Conservation (phyloP, 2,113 vertebrate genomes). For the Nannospalax galili region DNA sequence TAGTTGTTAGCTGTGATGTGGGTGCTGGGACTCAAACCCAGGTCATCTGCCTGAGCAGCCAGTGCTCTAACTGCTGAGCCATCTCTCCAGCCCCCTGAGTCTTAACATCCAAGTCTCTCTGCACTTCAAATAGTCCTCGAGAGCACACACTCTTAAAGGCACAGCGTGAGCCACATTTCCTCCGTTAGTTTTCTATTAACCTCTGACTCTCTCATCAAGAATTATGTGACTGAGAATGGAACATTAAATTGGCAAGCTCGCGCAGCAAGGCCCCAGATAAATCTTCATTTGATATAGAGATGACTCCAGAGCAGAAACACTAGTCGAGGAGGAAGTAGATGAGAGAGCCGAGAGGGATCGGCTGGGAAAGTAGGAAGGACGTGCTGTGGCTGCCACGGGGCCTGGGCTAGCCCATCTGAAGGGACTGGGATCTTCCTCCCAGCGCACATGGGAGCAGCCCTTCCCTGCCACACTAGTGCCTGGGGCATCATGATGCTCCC, state of each 20-base stretch:
- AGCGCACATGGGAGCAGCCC: not conserved
- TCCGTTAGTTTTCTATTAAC: slow-evolving; percentile 62
- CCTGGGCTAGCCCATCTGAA: not conserved
- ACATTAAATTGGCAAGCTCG: slow-evolving; percentile 50
- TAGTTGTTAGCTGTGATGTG: too few relatives aligned
- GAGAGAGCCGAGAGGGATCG: not conserved
- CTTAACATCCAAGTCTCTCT: too few relatives aligned
- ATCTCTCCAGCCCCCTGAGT: too few relatives aligned
- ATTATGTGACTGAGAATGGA: slow-evolving; percentile 4
- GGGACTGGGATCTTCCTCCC: not conserved
- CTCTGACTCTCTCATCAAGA: slow-evolving; percentile 54
- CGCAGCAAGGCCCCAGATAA: slow-evolving; percentile 46
- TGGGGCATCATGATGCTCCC: too few relatives aligned
- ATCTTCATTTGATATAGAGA: slow-evolving; percentile 50
- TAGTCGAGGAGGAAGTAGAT: not conserved
- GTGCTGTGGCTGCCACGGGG: not conserved
- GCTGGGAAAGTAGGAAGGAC: not conserved
- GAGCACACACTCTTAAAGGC: slow-evolving; percentile 20
- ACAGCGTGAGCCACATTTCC: slow-evolving; percentile 6
- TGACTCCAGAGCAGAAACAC: not conserved
- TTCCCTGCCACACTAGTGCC: too few relatives aligned
- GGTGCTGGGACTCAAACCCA: too few relatives aligned
- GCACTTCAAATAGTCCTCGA: slow-evolving; percentile 54
- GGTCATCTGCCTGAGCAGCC: too few relatives aligned
- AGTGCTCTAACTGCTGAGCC: too few relatives aligned